Evolutionary conservation across 2,888 invertebrate genomes (phyloP), one percentile per base, ranked within the genome.

Genomic region (Altica lythri): DNA sequence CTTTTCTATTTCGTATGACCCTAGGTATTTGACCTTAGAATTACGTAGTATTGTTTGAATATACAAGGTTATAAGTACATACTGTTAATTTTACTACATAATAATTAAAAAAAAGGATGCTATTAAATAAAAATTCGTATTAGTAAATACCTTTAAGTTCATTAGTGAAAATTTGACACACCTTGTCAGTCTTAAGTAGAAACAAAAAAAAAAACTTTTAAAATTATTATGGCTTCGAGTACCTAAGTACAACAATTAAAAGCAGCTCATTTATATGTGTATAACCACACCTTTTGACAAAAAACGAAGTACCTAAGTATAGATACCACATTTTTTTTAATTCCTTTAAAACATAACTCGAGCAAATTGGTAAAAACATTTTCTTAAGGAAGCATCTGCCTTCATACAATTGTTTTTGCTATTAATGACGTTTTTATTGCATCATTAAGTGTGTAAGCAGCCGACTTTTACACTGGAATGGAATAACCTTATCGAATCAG

Each of bases 371-470:
- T 35, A 17, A 17, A n/a, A 35, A 16, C 35, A 35, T 35, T 16
- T 35, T 35, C 35, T 16, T 18, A 18, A 38, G 38, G 38, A 38
- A 38, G 38, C 38, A 38, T 38, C 38, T 38, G 38, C 38, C 9
- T 38, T n/a, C n/a, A n/a, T 38, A 38, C 19, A 38, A 38, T 38
- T 19, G 38, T 38, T 38, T 38, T 38, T 38, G 12, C 38, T 6
- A 38, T 38, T 38, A 38, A 38, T 38, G 38, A 38, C 38, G 38
- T 38, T 58, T 58, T 58, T 58, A 58, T 58, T 52, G 32, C 52
- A 45, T 58, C 58, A 55, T 58, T 58, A 58, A 58, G 51, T n/a
- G 48, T 37, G 48, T 49, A 55, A 58, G 52, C 55, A 47, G 47
- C 54, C 29, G 58, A 58, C 58, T 54, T 45, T 53, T 58, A 55